Base-by-base conservation (phyloP, 2,113 vertebrate genomes). In the Piliocolobus tephrosceles region DNA sequence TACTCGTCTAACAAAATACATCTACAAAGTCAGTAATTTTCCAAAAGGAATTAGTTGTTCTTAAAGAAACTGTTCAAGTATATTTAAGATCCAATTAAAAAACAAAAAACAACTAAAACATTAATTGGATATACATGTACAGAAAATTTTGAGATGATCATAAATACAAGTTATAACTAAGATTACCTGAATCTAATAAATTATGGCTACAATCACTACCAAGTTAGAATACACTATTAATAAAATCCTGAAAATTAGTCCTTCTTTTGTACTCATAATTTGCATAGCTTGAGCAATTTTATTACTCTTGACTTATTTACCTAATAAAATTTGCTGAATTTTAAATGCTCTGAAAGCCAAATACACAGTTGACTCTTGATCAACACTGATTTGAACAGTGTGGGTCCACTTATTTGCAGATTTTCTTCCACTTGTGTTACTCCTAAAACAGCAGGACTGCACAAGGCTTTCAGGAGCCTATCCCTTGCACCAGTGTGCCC, bases 101-200 rank as follows among this genome's bases (percentile, higher is more conserved):
- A 40, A 75, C 20, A 83, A 61, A 61, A 58, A 27, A 73, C 14
- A 35, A 55, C 8, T 9, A 61, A 5, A 58, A 61, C 6, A 76
- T 52, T 94, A 92, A 96, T 68, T 85, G 78, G 66, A 92, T 22
- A 92, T 13, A 87, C 5, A 40, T 27, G 32, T 75, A 73, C 40
- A 73, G n/a, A 92, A 87, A 89, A 50, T 38, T n/a, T 90, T 58
- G 45, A 91, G 93, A 78, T n/a, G 16, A 96, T 78, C 38, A 87
- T 18, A 90, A 45, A 57, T 75, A 78, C 12, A 79, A 88, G 76
- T 66, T 90, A 93, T 1, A 80, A 9, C 38, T 72, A 88, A 73
- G 17, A 91, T 91, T 79, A 83, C 82, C 13, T 84, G 50, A 52
- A 45, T 72, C 47, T 38, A 91, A 32, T n/a, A 88, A 86, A 86